A percentile compares a stretch with the other conserved stretches of the same genome.
phyloP scores from a whole-genome alignment of 2,113 vertebrate genomes.

The Campylomormyrus tamandua region DNA sequence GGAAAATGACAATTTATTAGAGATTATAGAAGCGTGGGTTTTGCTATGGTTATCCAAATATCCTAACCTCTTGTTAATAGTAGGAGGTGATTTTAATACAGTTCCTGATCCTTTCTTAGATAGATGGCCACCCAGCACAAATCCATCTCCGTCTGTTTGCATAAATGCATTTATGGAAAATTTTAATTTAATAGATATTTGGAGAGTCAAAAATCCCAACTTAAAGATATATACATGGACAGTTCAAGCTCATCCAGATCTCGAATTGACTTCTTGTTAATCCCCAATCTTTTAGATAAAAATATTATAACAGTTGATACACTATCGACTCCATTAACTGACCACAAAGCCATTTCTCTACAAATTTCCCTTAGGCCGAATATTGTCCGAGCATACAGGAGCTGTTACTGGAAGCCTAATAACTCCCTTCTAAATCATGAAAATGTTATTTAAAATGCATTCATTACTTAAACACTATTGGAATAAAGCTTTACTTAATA shows the following conservation, averaged over 20 bases:
- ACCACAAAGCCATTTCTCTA: not conserved
- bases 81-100: constrained; percentile 1
- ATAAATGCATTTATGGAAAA: not conserved
- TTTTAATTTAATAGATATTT: not conserved
- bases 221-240: not conserved
- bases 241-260: not conserved
- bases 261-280: constrained; percentile 7
- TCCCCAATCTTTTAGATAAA: not conserved
- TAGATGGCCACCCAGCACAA: not conserved
- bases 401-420: not conserved
- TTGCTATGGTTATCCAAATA: too few species aligned
- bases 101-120: not conserved
- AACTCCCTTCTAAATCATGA: not conserved
- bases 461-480: not conserved
- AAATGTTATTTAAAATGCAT: not conserved
- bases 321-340: not conserved
- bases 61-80: not conserved
- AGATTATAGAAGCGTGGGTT: too few species aligned
- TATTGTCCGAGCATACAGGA: not conserved
- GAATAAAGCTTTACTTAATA: not conserved
- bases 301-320: not conserved
- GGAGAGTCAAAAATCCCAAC: not conserved
- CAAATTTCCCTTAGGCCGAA: not conserved
- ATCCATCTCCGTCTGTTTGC: too few species aligned
- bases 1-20: too few species aligned